Conservation (phyloP, 2,888 invertebrate species). For the Vannuccia rotundouncinata region DNA sequence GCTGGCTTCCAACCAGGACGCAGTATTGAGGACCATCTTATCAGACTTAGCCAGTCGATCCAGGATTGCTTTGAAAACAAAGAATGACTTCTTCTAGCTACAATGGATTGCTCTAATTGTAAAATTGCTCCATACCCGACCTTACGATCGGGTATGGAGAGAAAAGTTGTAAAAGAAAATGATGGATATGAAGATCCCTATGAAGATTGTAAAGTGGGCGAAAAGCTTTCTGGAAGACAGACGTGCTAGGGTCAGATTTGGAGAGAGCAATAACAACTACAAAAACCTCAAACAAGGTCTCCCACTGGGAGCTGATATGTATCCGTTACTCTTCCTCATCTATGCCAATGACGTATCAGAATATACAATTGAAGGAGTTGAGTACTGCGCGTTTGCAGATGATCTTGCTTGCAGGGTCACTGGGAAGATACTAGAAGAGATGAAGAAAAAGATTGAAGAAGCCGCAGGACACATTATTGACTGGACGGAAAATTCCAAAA, state of each 20-base stretch:
- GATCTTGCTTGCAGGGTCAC: slow-evolving; percentile 16
- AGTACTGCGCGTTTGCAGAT: not conserved
- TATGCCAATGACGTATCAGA: slow-evolving; percentile 15
- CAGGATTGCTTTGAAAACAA: not conserved
- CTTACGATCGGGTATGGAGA: slow-evolving; percentile 12
- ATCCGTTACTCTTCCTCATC: slow-evolving; percentile 13
- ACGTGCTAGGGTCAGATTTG: not conserved
- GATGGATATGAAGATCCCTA: not conserved
- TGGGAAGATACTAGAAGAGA: not conserved
- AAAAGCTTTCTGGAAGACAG: slow-evolving; percentile 16
- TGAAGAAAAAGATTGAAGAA: not conserved
- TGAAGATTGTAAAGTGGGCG: slow-evolving; percentile 19
- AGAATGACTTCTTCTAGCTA: not conserved
- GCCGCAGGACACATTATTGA: not conserved
- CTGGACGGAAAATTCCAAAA: not conserved
- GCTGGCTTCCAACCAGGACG: slow-evolving; percentile 21
- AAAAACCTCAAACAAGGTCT: not conserved
- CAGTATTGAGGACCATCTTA: slow-evolving; percentile 7
- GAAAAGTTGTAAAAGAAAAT: not conserved
- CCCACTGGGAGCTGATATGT: slow-evolving; percentile 3
- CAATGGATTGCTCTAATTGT: not conserved
- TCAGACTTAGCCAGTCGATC: slow-evolving; percentile 12
- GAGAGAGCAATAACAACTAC: not conserved
- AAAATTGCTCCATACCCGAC: no score
- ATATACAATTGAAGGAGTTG: not conserved